Base-by-base conservation (phyloP, 1,140 invertebrate species). In the Mizuhopecten yessoensis region DNA sequence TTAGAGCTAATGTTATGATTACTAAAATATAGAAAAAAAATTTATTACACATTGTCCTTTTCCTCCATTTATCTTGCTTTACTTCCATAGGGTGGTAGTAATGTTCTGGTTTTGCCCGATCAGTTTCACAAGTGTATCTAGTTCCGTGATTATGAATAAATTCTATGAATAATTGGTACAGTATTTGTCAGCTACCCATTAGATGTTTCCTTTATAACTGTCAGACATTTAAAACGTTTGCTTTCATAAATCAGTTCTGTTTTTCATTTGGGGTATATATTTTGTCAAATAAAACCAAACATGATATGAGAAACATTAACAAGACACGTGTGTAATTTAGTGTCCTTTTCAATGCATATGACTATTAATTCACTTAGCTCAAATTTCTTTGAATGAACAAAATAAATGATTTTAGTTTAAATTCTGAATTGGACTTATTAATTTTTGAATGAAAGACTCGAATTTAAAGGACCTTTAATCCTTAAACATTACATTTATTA, bases 331-430 rank as follows among this genome's bases (percentile, higher is more conserved):
- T 39, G 13, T 2, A 11, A 57, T 2, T 75, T 7, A 29, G 57
- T 75, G 15, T 75, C 57, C 2, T 0, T 29, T 75, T n/a, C 57
- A 75, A 29, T 75, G 23, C n/a, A 75, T 75, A 29, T n/a, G 5
- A 2, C 57, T 29, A 17, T 75, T n/a, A 75, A 5, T 20, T 49
- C 9, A 29, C 17, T 45, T 45, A 10, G 17, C 17, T 45, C 9
- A 45, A 17, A 45, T 75, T 75, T 75, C n/a, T 75, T n/a, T 3
- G n/a, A 75, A 75, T 75, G 57, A 75, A 75, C n/a, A 75, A 75
- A 3, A n/a, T 29, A 29, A 75, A 17, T n/a, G n/a, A n/a, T n/a
- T n/a, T n/a, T n/a, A n/a, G n/a, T n/a, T n/a, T n/a, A n/a, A n/a
- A n/a, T n/a, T 75, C 17, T 29, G 9, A 29, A 75, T 29, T 29